Percentiles rank a stretch among this genome's conserved stretches.
Evolutionary conservation across 2,113 vertebrate species (phyloP).

Genomic region (Riparia riparia): DNA sequence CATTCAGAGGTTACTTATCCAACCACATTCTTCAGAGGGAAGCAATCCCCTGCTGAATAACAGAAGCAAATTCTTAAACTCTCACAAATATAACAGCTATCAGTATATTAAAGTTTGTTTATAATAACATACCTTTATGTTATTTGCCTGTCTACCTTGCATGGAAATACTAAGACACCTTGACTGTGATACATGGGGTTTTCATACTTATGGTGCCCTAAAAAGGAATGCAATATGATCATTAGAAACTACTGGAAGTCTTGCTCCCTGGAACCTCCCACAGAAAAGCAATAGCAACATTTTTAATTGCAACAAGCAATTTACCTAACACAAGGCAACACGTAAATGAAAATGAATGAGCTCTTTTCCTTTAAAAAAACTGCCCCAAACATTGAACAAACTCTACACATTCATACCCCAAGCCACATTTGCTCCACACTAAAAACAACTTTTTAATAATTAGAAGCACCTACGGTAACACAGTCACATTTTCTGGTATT

Average conservation of each 20-base stretch:
- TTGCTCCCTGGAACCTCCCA: background rate
- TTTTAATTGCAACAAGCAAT: too few relatives aligned
- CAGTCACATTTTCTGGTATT: background rate
- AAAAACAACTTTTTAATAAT: background rate
- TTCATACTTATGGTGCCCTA: background rate
- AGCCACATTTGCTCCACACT: background rate
- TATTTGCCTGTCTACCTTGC: background rate
- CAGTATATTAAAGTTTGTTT: background rate
- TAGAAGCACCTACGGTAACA: background rate
- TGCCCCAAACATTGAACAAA: background rate
- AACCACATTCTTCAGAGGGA: background rate
- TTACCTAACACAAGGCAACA: background rate
- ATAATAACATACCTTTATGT: background rate
- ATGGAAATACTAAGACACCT: background rate
- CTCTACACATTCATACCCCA: background rate
- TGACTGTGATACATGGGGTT: background rate
- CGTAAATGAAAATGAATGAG: rapidly evolving
- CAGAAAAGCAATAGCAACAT: background rate
- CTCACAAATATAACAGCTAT: background rate
- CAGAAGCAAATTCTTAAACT: background rate
- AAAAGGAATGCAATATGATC: background rate
- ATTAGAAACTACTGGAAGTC: background rate
- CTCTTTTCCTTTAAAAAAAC: background rate
- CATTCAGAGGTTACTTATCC: background rate
- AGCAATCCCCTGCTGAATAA: background rate